Conservation (phyloP, 1,140 invertebrate genomes). For the Drosophila quadrilineata region DNA sequence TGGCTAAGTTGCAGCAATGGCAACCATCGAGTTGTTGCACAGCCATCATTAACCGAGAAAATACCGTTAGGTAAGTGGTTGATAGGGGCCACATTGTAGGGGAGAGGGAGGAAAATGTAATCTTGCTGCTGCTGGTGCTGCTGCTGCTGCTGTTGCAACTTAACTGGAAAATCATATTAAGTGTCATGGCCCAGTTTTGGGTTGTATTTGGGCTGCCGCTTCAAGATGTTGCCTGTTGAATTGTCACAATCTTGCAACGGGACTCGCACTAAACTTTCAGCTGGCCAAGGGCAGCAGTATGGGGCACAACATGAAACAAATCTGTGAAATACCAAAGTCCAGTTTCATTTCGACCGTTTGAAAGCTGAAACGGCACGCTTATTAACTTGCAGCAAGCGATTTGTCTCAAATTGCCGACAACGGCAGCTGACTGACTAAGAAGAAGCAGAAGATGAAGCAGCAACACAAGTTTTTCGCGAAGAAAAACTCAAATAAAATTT, state of each 20-base stretch:
- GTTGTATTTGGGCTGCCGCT: too few relatives aligned
- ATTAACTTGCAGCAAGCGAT: slow-evolving; percentile 64
- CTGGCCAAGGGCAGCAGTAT: too few relatives aligned
- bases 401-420: slow-evolving; percentile 55
- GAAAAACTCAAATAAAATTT: slow-evolving; percentile 67
- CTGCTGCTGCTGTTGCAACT: slow-evolving; percentile 30
- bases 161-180: too few relatives aligned
- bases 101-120: neutral
- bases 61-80: slow-evolving; percentile 79
- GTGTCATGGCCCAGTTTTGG: too few relatives aligned
- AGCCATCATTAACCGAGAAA: slow-evolving; percentile 81
- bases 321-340: slow-evolving; percentile 1
- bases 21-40: slow-evolving; percentile 45
- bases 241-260: slow-evolving; percentile 15
- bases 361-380: slow-evolving; percentile 66
- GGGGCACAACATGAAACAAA: neutral
- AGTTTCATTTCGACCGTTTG: slow-evolving; percentile 34
- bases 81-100: slow-evolving; percentile 14
- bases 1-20: slow-evolving; percentile 63
- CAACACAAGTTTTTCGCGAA: slow-evolving; percentile 19
- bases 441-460: slow-evolving; percentile 6
- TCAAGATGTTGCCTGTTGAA: too few relatives aligned
- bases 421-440: neutral
- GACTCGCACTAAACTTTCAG: slow-evolving; percentile 9
- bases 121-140: slow-evolving; percentile 16